phyloP scores from a whole-genome alignment of 2,797 vertebrate genomes.

The Aplochiton taeniatus region DNA sequence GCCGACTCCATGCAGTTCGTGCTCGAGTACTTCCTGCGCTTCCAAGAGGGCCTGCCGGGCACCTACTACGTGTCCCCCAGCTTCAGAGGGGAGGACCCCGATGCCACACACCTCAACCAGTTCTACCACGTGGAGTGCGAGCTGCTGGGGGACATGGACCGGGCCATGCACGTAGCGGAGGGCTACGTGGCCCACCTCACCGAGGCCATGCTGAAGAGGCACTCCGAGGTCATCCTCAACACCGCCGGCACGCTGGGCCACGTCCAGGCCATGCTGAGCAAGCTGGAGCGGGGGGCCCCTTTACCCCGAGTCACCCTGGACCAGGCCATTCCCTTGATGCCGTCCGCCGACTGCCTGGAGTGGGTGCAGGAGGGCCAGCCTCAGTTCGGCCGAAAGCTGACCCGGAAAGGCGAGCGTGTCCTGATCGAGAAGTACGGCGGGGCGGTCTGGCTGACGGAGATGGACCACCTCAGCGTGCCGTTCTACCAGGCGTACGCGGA shows the following conservation, averaged over 20 bases:
- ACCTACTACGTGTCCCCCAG: conserved; percentile 80
- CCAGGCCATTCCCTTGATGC: conserved; percentile 77
- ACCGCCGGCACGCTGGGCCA: conserved; percentile 71
- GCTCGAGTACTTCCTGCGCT: conserved; percentile 81
- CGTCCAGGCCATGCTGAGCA: conserved; percentile 62
- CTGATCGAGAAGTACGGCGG: conserved; percentile 76
- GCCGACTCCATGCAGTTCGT: conserved; percentile 85
- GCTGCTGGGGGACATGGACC: conserved; percentile 76
- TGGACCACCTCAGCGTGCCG: conserved; percentile 81
- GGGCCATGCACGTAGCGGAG: conserved; percentile 75
- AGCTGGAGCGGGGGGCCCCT: conserved; percentile 56
- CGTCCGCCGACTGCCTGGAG: conserved; percentile 73
- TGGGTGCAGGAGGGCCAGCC: conserved; percentile 79
- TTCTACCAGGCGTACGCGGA: conserved; percentile 82
- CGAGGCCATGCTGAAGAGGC: conserved; percentile 71
- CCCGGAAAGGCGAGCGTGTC: conserved; percentile 76
- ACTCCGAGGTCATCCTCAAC: conserved; percentile 70
- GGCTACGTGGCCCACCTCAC: conserved; percentile 74
- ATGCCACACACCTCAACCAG: conserved; percentile 80
- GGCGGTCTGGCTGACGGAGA: conserved; percentile 80
- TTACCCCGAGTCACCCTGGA: conserved; percentile 76
- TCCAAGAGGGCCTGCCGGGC: conserved; percentile 75
- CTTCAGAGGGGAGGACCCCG: conserved; percentile 81
- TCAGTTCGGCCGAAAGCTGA: conserved; percentile 77
- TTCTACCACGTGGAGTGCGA: conserved; percentile 84